These are phyloP conservation scores for Lucilia cuprina DNA, from an alignment of 1,140 invertebrate genomes.

Conservation along the genomic window DNA sequence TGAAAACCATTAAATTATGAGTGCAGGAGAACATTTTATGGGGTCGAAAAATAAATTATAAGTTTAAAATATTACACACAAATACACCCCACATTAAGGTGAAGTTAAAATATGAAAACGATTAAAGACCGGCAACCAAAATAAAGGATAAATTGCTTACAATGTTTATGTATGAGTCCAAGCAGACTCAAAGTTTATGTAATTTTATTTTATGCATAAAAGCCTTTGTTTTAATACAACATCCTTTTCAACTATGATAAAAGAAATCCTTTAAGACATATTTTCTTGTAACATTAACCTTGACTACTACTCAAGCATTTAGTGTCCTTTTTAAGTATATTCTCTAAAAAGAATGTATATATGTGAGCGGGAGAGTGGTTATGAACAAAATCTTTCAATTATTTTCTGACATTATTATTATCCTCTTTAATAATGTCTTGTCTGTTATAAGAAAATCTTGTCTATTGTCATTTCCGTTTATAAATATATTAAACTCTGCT, in stretches of 20 bases:
- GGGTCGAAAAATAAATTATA: too few relatives aligned
- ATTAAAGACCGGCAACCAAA: background rate
- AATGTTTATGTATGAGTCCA: background rate
- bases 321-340: background rate
- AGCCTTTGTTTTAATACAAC: background rate
- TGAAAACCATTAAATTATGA: too few relatives aligned
- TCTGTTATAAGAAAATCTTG: background rate
- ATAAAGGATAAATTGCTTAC: too few relatives aligned
- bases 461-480: background rate
- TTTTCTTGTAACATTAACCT: constrained; percentile 11
- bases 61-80: background rate
- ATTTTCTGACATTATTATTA: background rate
- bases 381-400: background rate
- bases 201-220: background rate
- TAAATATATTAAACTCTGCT: background rate
- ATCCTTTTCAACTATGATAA: background rate
- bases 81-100: background rate
- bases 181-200: background rate
- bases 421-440: background rate
- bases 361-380: background rate
- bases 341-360: background rate
- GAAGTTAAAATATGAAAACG: background rate
- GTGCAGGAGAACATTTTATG: too few relatives aligned
- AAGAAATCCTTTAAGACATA: background rate
- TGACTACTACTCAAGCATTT: background rate